Base-by-base conservation (phyloP, 2,888 invertebrate species). In the Coleophora deauratella region DNA sequence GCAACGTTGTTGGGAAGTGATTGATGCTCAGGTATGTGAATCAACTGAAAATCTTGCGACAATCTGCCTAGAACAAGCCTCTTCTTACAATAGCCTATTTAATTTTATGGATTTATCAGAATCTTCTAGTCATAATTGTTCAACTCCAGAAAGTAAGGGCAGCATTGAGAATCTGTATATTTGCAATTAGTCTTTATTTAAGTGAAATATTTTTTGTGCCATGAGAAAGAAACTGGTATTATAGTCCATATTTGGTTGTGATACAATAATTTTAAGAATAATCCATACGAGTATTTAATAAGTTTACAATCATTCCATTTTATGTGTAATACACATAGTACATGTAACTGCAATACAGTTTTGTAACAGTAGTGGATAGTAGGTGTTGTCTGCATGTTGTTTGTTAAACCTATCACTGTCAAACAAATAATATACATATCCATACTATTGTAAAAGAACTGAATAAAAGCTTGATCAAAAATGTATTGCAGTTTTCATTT, bases 1-100 rank as follows among this genome's bases (percentile, higher is more conserved):
- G 96, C 94, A 96, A 79, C 89, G 96, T 57, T 97, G 97, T 87
- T 97, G 96, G 96, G 96, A 97, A 88, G 97, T 98, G 49, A 97
- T 98, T 71, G 98, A 98, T 85, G 98, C 98, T 41, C 95, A 95
- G 93, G 94, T 94, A 91, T 82, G 85, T 85, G 78, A 79, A 57
- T 81, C 89, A 14, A 77, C 79, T 43, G 84, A 85, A 60, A 90
- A 86, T 65, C 77, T 84, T 58, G 59, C 74, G 32, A 72, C 72
- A 39, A 66, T 81, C 52, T 69, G 72, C 57, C 62, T 82, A 46
- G 73, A 80, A 56, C 70, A 66, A 49, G 78, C 82, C 41, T 76
- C 82, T 30, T 84, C 82, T 11, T 81, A 76, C 62, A 77, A 71
- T 78, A 84, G 80, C 59, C 58, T 82, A 47, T 21, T 21, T n/a